Evolutionary conservation across 2,113 vertebrate species (phyloP).

Genomic region (Odontophorus gujanensis): DNA sequence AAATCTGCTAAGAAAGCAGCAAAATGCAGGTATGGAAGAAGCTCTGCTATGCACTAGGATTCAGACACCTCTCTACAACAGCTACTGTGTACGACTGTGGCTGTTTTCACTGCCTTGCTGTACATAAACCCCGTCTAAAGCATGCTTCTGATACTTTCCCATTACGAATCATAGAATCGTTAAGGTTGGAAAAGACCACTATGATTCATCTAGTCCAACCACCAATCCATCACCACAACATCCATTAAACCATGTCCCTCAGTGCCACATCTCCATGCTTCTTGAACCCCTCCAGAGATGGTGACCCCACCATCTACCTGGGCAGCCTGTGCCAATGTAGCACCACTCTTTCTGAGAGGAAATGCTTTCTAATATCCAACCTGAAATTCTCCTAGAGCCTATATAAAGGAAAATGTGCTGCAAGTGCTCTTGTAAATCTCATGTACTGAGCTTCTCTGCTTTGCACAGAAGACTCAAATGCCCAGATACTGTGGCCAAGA

Average conservation of each 20-base stretch:
- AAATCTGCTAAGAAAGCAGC: constrained; percentile 19
- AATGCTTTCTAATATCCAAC: too few species aligned
- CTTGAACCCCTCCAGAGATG: too few species aligned
- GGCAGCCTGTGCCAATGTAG: too few species aligned
- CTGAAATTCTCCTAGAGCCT: neutral
- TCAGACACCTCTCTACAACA: neutral
- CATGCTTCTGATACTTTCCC: neutral
- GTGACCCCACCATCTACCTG: too few species aligned
- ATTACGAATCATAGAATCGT: neutral
- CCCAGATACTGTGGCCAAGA: neutral
- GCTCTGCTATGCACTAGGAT: neutral
- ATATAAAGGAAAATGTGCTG: neutral
- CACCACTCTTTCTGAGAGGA: too few species aligned
- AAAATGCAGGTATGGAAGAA: neutral
- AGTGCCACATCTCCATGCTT: too few species aligned
- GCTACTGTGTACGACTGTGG: fast-evolving
- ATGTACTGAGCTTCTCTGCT: neutral
- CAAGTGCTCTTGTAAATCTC: neutral
- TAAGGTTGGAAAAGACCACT: too few species aligned
- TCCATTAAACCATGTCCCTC: too few species aligned
- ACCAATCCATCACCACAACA: too few species aligned
- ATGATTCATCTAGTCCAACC: too few species aligned
- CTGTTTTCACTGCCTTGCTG: neutral
- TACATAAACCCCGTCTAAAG: neutral
- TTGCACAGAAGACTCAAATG: neutral